These are phyloP conservation scores for Ips nitidus DNA, from an alignment of 1,140 invertebrate species.

Conservation along the genomic window DNA sequence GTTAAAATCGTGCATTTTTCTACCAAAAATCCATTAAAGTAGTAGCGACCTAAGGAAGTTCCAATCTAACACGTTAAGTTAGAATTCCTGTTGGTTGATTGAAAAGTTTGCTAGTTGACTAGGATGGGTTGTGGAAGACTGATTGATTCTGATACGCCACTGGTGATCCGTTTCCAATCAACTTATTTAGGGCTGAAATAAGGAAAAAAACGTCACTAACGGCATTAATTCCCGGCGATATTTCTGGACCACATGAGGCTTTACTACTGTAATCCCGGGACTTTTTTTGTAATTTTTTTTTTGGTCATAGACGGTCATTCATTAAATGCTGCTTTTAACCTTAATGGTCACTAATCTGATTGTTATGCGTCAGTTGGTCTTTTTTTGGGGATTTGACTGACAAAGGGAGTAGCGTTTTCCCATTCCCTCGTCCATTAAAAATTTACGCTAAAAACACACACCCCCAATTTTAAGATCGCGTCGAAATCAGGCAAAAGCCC, in stretches of 20 bases:
- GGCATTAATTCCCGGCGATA: slow-evolving; percentile 26
- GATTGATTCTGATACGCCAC: slow-evolving; percentile 6
- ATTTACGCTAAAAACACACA: background rate
- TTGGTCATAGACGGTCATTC: slow-evolving; percentile 14
- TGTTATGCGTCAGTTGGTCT: slow-evolving; percentile 28
- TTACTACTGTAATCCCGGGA: slow-evolving; percentile 25
- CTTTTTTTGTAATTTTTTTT: slow-evolving; percentile 28
- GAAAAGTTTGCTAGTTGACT: background rate
- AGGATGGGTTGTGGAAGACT: background rate
- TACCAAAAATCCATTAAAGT: background rate
- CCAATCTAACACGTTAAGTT: background rate
- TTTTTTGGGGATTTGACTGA: slow-evolving; percentile 10
- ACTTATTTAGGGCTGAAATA: slow-evolving; percentile 15
- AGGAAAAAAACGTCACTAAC: slow-evolving; percentile 17
- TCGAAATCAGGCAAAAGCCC: slow-evolving; percentile 14
- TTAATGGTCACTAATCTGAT: slow-evolving; percentile 28
- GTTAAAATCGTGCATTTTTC: background rate
- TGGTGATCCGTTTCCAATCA: slow-evolving; percentile 22
- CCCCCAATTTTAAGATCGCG: slow-evolving; percentile 16
- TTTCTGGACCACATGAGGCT: slow-evolving; percentile 23
- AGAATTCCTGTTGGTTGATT: background rate
- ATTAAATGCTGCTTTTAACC: slow-evolving; percentile 11
- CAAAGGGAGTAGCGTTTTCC: no score
- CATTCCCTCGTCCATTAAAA: no score
- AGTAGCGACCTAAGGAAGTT: background rate